A percentile compares a stretch with the other conserved stretches of the same genome.
Evolutionary conservation across 2,888 invertebrate genomes (phyloP).

Genomic region (Hoplodrina ambigua): DNA sequence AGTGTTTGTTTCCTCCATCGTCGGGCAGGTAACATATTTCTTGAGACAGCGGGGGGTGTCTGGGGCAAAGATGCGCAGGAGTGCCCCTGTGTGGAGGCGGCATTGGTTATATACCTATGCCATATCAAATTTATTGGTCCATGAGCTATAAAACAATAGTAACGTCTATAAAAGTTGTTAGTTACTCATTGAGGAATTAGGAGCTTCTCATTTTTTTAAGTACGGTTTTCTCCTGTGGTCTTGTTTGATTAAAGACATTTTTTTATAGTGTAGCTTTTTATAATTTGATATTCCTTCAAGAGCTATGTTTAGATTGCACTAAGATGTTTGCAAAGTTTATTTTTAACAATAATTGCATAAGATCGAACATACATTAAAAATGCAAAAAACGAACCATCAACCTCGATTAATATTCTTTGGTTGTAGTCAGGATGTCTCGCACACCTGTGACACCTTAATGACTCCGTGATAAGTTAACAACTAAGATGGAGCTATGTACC

Average conservation of each 20-base stretch:
- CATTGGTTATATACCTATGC: conserved; percentile 58
- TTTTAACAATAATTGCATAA: conserved; percentile 32
- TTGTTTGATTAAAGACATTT: neutral
- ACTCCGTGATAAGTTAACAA: conserved; percentile 57
- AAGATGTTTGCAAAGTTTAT: conserved; percentile 15
- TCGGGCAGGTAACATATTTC: conserved; percentile 85
- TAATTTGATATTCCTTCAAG: neutral
- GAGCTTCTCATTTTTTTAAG: conserved; percentile 3
- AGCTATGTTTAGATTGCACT: neutral
- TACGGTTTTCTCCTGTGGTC: neutral
- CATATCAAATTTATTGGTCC: conserved; percentile 63
- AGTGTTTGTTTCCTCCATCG: conserved; percentile 84
- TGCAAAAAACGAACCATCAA: conserved; percentile 49
- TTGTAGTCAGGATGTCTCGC: conserved; percentile 57
- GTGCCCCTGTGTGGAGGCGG: conserved; percentile 60
- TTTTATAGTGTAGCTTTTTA: neutral
- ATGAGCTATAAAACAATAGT: conserved; percentile 59
- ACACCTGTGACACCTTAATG: conserved; percentile 59
- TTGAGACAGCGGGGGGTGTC: conserved; percentile 84
- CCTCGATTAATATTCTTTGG: conserved; percentile 56
- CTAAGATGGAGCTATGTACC: conserved; percentile 48
- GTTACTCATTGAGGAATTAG: neutral
- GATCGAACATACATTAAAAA: conserved; percentile 42
- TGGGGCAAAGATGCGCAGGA: conserved; percentile 76
- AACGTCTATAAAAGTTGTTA: conserved; percentile 14